Evolutionary conservation across 2,888 invertebrate genomes (phyloP).

Genomic region (Drosophila rubida): DNA sequence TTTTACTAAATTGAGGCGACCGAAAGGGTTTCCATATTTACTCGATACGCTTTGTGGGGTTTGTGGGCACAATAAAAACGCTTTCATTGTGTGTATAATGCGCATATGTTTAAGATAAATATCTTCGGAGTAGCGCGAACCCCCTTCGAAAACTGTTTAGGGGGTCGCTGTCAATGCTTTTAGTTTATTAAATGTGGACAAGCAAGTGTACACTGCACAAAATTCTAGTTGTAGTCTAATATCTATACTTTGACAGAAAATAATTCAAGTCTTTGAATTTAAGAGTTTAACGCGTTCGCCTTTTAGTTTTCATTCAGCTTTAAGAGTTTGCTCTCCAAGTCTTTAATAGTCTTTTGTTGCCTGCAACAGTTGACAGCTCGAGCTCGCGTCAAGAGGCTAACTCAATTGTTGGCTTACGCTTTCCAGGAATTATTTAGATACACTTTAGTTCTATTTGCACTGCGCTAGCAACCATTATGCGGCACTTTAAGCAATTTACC

Average conservation of each 20-base stretch:
- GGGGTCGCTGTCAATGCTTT: slow-evolving; percentile 55
- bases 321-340: not conserved
- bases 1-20: slow-evolving; percentile 42
- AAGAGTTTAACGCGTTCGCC: too few relatives aligned
- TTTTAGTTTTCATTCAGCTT: not conserved
- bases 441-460: slow-evolving; percentile 1
- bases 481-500: slow-evolving; percentile 15
- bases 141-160: slow-evolving; percentile 28
- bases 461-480: not conserved
- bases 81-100: slow-evolving; percentile 60
- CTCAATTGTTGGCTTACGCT: not conserved
- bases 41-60: slow-evolving; percentile 26
- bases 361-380: not conserved
- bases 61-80: slow-evolving; percentile 61
- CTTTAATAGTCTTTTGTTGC: not conserved
- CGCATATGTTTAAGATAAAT: slow-evolving; percentile 74
- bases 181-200: slow-evolving; percentile 71
- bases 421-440: not conserved
- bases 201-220: slow-evolving; percentile 44
- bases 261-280: too few relatives aligned
- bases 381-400: not conserved
- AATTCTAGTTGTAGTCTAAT: slow-evolving; percentile 3
- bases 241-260: too few relatives aligned
- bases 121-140: slow-evolving; percentile 54
- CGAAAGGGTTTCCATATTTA: slow-evolving; percentile 46